Evolutionary conservation across 2,888 invertebrate species (phyloP).

Genomic region (Gastrophysa polygoni): DNA sequence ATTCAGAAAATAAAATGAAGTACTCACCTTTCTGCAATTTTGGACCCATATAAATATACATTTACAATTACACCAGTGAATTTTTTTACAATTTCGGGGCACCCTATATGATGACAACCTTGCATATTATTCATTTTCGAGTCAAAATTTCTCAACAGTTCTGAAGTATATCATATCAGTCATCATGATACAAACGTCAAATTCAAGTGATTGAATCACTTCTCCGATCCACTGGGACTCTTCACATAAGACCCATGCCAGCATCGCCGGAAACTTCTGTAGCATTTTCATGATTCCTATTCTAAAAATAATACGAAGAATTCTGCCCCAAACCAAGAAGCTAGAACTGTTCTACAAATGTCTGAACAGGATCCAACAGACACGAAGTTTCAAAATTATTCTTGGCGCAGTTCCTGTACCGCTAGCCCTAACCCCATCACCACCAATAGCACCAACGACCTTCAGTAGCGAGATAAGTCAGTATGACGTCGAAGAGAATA

Average conservation of each 20-base stretch:
- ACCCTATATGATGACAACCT: no score
- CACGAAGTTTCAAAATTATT: not conserved
- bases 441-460: not conserved
- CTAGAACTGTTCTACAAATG: constrained; percentile 8
- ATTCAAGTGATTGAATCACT: not conserved
- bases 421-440: constrained; percentile 2
- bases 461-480: constrained; percentile 22
- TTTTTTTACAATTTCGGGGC: no score
- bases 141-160: no score
- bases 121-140: no score
- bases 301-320: constrained; percentile 15
- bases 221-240: not conserved
- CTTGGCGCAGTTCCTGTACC: not conserved
- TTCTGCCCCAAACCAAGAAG: constrained; percentile 2
- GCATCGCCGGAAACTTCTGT: constrained; percentile 18
- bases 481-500: constrained; percentile 53
- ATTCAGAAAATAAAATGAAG: no score
- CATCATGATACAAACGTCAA: not conserved
- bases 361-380: not conserved
- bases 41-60: no score
- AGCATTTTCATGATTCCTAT: constrained; percentile 26
- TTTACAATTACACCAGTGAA: no score
- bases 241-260: not conserved
- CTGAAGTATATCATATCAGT: no score
- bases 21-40: no score